Base-by-base conservation (phyloP, 2,113 vertebrate genomes). In the Burhinus oedicnemus region DNA sequence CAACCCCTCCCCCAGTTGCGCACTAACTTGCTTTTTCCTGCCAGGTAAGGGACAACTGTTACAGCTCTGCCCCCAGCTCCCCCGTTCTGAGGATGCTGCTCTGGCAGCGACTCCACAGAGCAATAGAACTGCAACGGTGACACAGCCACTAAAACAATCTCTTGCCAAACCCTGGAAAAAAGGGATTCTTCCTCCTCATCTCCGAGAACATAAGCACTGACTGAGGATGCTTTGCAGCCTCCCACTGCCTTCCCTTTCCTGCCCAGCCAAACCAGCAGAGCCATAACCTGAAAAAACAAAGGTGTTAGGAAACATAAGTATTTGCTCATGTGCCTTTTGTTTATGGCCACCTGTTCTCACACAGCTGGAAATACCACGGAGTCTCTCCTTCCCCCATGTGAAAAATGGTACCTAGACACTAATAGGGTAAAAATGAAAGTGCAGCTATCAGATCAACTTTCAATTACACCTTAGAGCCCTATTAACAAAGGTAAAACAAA, bases 101-200 rank as follows among this genome's bases (percentile, higher is more conserved):
- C 42, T 12, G 15, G 29, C 54, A 27, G 3, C 0, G 6, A 30
- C 42, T 9, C 8, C 65, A 15, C 18, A 40, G 26, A 27, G 5
- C 2, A 25, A 19, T 2, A 30, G 6, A 65, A 7, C 2, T 6
- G 6, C 11, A 0, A 0, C 0, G 0, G 16, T 1, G 11, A 23
- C 32, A 66, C 22, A 81, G 15, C 25, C 76, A 32, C 49, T 2
- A 1, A 34, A 34, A 5, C 21, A 12, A 10, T 1, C 51, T 61
- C 44, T 0, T 8, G 6, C 18, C 45, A 55, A 34, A 20, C 0
- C 6, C 4, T 4, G 0, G 10, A 3, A 32, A 32, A 65, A 55
- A 18, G 27, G 22, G 19, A 19, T 32, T 47, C 34, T 49, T 55
- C 22, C 20, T 52, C 47, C 32, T 54, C 15, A 6, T 30, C 25